Conservation (phyloP, 1,140 invertebrate genomes). For the Tetragonula clypearis region DNA sequence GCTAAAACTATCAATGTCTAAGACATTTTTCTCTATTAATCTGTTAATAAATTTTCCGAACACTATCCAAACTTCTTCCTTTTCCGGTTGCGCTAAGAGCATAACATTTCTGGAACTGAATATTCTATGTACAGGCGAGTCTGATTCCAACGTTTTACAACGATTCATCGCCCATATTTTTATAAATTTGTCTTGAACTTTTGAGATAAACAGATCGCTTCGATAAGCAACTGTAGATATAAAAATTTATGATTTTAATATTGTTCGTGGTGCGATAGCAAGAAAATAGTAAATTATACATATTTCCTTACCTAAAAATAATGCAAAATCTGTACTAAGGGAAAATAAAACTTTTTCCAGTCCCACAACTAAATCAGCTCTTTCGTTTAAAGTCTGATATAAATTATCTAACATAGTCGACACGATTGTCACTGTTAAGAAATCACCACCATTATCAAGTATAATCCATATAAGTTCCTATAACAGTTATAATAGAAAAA, state of each 20-base stretch:
- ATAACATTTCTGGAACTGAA: conserved; percentile 80
- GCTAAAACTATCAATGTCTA: conserved; percentile 76
- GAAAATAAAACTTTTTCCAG: conserved; percentile 68
- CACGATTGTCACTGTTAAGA: conserved; percentile 62
- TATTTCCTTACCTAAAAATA: conserved; percentile 74
- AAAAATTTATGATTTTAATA: conserved; percentile 4
- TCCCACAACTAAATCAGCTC: conserved; percentile 68
- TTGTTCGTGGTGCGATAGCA: too few species aligned
- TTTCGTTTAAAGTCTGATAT: conserved; percentile 67
- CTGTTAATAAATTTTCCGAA: conserved; percentile 73
- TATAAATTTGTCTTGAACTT: conserved; percentile 74
- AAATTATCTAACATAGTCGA: conserved; percentile 63
- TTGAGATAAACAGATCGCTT: conserved; percentile 68
- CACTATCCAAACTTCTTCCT: conserved; percentile 67
- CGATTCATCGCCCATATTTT: conserved; percentile 73
- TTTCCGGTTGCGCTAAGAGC: conserved; percentile 71
- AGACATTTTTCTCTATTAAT: conserved; percentile 74
- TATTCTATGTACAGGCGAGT: conserved; percentile 71
- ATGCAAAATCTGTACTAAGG: conserved; percentile 73
- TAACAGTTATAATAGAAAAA: conserved; percentile 24
- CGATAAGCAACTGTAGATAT: conserved; percentile 71
- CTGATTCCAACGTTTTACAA: conserved; percentile 58
- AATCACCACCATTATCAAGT: conserved; percentile 69
- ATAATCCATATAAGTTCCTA: conserved; percentile 71
- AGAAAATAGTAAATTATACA: not conserved